Percentiles rank a stretch among this genome's conserved stretches.
Conservation (phyloP, 1,140 invertebrate genomes). For the Drosophila truncata region DNA sequence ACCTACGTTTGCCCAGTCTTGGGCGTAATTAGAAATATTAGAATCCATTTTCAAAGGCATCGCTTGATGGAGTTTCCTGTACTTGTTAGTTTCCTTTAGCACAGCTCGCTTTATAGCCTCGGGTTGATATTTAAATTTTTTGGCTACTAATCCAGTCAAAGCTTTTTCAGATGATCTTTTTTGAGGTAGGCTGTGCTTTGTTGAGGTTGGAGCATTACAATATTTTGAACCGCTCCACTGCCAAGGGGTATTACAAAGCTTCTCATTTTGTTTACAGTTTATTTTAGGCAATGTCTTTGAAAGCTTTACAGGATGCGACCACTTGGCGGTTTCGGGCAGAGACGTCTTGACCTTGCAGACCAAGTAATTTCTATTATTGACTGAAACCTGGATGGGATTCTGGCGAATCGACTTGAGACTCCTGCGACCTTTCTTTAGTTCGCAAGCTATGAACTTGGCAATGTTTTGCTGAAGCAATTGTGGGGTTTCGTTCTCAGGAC, state of each 20-base stretch:
- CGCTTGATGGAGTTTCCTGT: conserved; percentile 39
- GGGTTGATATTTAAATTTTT: background rate
- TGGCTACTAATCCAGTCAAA: background rate
- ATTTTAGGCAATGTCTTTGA: background rate
- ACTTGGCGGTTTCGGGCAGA: background rate
- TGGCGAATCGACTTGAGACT: conserved; percentile 1
- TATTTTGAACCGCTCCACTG: background rate
- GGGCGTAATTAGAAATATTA: conserved; percentile 35
- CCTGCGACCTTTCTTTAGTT: conserved; percentile 4
- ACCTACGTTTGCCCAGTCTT: conserved; percentile 67
- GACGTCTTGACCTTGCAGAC: conserved; percentile 13
- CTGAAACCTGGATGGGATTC: conserved; percentile 1
- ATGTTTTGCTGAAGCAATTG: background rate
- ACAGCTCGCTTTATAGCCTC: conserved; percentile 5
- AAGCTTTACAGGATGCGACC: background rate
- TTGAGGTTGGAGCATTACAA: conserved; percentile 3
- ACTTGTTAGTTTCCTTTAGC: conserved; percentile 39
- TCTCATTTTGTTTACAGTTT: background rate
- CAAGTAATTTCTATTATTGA: conserved; percentile 11
- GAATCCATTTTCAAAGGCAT: conserved; percentile 28
- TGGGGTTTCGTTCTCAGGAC: background rate
- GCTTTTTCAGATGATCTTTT: background rate
- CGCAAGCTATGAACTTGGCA: conserved; percentile 14
- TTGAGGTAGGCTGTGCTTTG: background rate
- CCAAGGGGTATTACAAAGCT: background rate